Base-by-base conservation (phyloP, 2,797 vertebrate genomes). In the Calcarius lapponicus region DNA sequence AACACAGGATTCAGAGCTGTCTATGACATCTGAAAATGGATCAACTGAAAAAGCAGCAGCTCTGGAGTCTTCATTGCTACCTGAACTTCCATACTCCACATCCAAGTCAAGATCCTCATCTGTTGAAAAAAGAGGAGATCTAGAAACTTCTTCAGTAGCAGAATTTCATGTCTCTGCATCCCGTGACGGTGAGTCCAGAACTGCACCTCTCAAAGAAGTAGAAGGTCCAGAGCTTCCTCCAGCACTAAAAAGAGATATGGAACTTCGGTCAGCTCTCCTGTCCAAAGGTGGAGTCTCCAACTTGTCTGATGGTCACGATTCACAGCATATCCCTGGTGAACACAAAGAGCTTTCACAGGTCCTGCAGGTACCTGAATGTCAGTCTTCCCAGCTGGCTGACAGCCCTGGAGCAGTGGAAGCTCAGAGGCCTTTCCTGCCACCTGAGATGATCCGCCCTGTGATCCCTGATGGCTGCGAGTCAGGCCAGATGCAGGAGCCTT, bases 401-500 rank as follows among this genome's bases (percentile, higher is more conserved):
- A 95, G 66, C 48, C 31, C 53, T 34, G 91, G 86, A 65, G 42
- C 50, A 50, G 9, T 13, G 80, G 94, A 95, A 47, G 11, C 42
- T 84, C 88, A 80, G 11, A 94, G 97, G 26, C 93, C 95, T 95
- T 94, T 94, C 1, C 48, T 94, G 65, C 95, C 95, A 18, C 93
- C 97, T 83, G 93, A 97, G 78, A 95, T 91, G 95, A 92, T 95
- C 53, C 64, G n/a, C n/a, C 96, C 97, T 65, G 94, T 47, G 2
- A 96, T 97, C 67, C 91, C 96, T 38, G 96, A 97, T 79, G 95
- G 19, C 43, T 83, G 20, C 36, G 80, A 84, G 83, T 88, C 61
- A 7, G 28, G 25, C 19, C 90, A 61, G 40, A 19, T 60, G 32
- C 71, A 67, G 48, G 86, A 90, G 21, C 22, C 45, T 50, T 58